Base-by-base conservation (phyloP, 53 echinoderm and acorn worm species). In the Actinopyga echinites region DNA sequence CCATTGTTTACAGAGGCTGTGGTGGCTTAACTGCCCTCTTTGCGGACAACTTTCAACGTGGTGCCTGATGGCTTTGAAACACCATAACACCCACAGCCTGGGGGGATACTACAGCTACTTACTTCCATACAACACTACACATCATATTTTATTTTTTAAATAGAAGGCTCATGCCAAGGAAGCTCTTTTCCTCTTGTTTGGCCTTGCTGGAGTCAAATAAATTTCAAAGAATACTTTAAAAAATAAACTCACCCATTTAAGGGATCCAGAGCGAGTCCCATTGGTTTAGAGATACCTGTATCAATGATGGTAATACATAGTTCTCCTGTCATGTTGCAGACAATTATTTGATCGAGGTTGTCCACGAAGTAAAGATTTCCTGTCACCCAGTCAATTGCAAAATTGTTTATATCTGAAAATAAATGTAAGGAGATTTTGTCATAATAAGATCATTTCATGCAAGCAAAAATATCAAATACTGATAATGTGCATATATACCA, bases 371-470 rank as follows among this genome's bases (percentile, higher is more conserved):
- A 96, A n/a, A 93, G 83, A 82, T 96, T 96, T 4, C 90, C 90
- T 9, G 91, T 91, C 15, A 89, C 86, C 96, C 96, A 96, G 75
- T 96, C 96, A 10, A 96, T 89, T 29, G 96, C 93, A 86, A 96
- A 90, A 73, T 93, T 89, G 71, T 96, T 87, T 40, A 96, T 82
- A 58, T 90, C 96, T 96, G 80, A 19, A 13, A 26, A 74, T 42
- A 8, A 44, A 44, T 84, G 44, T 6, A 24, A 45, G 21, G 0
- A 10, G 69, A 26, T 5, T 31, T 25, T 31, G 10, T 24, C 24
- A 61, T 3, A 22, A 58, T 21, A 11, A 31, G 63, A 12, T 20
- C 25, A 63, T 17, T 4, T 30, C 63, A 63, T 63, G 11, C n/a
- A 4, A 63, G 29, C 28, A 63, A 63, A 55, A 30, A 63, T 11